Evolutionary conservation across 2,888 invertebrate genomes (phyloP).

Genomic region (Ecliptopera silaceata): DNA sequence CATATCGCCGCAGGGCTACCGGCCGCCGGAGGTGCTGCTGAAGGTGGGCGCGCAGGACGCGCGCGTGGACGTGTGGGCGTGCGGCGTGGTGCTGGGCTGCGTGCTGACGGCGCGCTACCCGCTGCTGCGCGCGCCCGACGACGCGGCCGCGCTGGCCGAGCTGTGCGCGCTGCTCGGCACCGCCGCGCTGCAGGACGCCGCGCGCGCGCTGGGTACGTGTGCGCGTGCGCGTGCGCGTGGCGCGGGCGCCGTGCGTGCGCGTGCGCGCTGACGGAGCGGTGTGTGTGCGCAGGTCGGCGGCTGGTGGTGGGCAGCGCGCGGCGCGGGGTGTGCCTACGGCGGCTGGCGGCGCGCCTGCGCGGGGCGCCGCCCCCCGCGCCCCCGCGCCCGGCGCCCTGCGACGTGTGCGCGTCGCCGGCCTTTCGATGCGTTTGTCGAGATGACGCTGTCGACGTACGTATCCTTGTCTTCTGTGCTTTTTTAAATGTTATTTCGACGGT

Average conservation of each 20-base stretch:
- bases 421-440: constrained; percentile 57
- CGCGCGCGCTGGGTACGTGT: constrained; percentile 83
- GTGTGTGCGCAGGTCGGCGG: constrained; percentile 65
- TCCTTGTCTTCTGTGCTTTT: no score
- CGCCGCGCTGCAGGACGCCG: constrained; percentile 85
- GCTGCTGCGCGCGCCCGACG: constrained; percentile 91
- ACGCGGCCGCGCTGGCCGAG: constrained; percentile 89
- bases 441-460: constrained; percentile 40
- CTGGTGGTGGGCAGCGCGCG: constrained; percentile 44
- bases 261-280: constrained; percentile 88
- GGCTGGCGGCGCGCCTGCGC: constrained; percentile 32
- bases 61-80: constrained; percentile 95
- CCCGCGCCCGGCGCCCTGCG: constrained; percentile 30
- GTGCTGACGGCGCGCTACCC: constrained; percentile 91
- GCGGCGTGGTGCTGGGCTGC: constrained; percentile 89
- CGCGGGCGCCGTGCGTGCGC: constrained; percentile 91
- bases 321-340: constrained; percentile 40
- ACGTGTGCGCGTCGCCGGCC: constrained; percentile 37
- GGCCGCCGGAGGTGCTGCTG: constrained; percentile 82
- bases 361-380: constrained; percentile 23
- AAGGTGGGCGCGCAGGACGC: constrained; percentile 91
- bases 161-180: constrained; percentile 91
- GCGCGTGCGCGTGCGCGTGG: constrained; percentile 82
- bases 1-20: constrained; percentile 17
- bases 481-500: no score